phyloP scores from a whole-genome alignment of 1,140 invertebrate species.

The Delia radicum region DNA sequence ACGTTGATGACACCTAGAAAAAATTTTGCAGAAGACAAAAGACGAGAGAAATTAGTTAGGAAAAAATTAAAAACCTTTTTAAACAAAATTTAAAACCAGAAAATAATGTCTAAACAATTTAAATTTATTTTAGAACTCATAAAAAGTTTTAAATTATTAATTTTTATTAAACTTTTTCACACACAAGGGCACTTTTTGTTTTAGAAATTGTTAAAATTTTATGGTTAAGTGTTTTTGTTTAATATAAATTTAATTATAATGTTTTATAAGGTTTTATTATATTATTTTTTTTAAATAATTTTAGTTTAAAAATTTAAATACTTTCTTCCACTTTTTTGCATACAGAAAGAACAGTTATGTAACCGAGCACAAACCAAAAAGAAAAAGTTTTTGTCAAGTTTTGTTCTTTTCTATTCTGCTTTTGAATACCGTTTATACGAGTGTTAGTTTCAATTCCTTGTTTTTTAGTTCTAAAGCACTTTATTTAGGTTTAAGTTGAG shows the following conservation, averaged over 20 bases:
- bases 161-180: no score
- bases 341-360: conserved; percentile 18
- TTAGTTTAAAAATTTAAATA: background rate
- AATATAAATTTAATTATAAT: background rate
- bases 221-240: no score
- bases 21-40: background rate
- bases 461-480: background rate
- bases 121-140: background rate
- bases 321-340: background rate
- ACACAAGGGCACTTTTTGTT: no score
- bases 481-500: background rate
- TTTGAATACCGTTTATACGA: background rate
- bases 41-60: background rate
- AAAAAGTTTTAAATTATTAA: background rate
- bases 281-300: background rate
- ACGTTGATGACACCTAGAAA: conserved; percentile 8
- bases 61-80: background rate
- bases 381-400: conserved; percentile 11
- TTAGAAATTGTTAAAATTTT: no score
- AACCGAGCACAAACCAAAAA: conserved; percentile 11
- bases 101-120: background rate
- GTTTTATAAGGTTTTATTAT: no score
- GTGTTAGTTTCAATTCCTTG: background rate
- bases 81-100: no score
- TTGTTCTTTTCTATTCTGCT: background rate